Evolutionary conservation across 2,797 vertebrate genomes (phyloP), one percentile per base, ranked within the genome.

Genomic region (Macroramphosus scolopax): DNA sequence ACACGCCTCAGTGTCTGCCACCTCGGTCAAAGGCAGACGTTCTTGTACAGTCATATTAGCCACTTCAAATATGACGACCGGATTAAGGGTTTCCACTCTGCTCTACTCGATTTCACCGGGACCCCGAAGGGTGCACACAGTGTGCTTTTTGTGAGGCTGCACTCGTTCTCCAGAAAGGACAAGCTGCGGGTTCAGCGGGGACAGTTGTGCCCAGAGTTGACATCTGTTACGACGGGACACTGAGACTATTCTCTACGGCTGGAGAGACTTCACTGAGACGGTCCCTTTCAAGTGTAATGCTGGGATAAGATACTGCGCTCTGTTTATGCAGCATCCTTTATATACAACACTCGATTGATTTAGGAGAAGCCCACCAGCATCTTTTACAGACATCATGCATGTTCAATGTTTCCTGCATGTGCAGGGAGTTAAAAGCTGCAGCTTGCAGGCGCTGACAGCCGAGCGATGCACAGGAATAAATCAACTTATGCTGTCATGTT

Each of bases 11-110:
- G 52, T 41, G 71, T 77, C 72, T 83, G 70, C 74, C 71, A 79
- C 73, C 72, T 81, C 72, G 61, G 47, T 60, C n/a, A 60, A 36
- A 72, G 66, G 50, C 73, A 52, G 67, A 63, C 51, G 14, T 68
- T 66, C 74, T n/a, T 55, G 48, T 32, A 15, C 41, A 55, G 56
- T 49, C 51, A 56, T 48, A 69, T 63, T 73, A 68, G 49, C 77
- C 55, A 62, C 78, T 79, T 81, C 66, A 78, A 74, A 75, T 68
- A 70, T 68, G 64, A 79, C 78, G 83, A 80, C 78, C 80, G 78
- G 71, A 77, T 80, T 70, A 18, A 47, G 42, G 45, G 58, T 70
- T 72, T 50, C 51, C 63, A 58, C 40, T 66, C 68, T 44, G 51
- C 53, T 56, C 32, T 31, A 40, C 52, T 65, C 69, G 37, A 77